These are phyloP conservation scores for Heterocephalus glaber DNA, from an alignment of 2,113 vertebrate genomes.

Conservation along the genomic window DNA sequence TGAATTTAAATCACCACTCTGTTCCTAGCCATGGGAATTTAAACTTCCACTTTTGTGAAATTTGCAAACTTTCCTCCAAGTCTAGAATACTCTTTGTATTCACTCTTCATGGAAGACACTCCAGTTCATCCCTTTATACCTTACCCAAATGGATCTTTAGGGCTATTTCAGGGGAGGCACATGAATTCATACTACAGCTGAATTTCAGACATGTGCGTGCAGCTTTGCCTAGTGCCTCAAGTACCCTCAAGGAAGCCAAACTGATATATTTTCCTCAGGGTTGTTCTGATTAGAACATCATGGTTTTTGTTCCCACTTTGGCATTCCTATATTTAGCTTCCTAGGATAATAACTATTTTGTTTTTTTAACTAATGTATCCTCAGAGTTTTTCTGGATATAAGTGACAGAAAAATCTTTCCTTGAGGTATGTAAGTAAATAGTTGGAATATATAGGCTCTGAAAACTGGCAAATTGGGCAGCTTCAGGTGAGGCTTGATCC, in stretches of 20 bases:
- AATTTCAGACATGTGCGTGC: accelerated
- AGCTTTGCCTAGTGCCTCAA: background rate
- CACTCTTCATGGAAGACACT: background rate
- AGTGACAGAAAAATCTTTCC: background rate
- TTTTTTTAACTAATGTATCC: background rate
- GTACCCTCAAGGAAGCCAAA: background rate
- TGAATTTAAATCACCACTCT: background rate
- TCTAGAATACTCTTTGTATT: background rate
- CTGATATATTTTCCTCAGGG: background rate
- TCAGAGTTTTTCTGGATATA: background rate
- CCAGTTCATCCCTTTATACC: background rate
- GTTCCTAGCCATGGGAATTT: too few species aligned
- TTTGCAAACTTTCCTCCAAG: background rate
- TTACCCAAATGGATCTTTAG: background rate
- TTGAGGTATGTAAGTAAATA: background rate
- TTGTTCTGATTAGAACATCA: too few species aligned
- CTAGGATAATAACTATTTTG: background rate
- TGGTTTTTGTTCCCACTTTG: background rate
- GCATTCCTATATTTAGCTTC: background rate
- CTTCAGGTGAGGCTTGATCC: background rate
- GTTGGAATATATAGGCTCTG: background rate
- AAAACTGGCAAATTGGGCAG: background rate
- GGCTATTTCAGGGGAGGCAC: background rate
- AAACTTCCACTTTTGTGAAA: background rate
- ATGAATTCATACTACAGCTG: background rate